A percentile compares a stretch with the other conserved stretches of the same genome.
These are phyloP conservation scores for Portunus trituberculatus DNA, from an alignment of 1,140 invertebrate species.

Conservation along the genomic window DNA sequence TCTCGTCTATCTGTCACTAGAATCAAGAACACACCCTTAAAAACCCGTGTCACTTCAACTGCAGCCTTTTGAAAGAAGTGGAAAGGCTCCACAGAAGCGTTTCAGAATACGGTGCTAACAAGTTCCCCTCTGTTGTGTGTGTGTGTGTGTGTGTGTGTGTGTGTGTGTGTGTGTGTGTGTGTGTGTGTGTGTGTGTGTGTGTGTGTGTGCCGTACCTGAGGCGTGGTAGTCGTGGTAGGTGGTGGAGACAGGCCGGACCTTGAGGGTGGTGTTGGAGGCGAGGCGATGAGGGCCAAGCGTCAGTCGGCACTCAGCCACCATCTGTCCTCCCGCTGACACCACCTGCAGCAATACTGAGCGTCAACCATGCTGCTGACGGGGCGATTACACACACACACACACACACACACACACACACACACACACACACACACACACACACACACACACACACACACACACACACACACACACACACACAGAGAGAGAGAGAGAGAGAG, in stretches of 20 bases:
- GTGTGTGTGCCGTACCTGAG: neutral
- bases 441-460: too few species aligned
- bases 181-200: neutral
- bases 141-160: neutral
- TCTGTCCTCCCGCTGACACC: neutral
- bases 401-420: neutral
- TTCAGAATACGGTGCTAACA: too few species aligned
- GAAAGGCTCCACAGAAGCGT: too few species aligned
- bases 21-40: too few species aligned
- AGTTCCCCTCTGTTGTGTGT: too few species aligned
- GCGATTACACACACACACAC: neutral
- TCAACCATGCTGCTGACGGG: neutral
- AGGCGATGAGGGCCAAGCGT: constrained; percentile 34
- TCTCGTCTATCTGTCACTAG: too few species aligned
- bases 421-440: too few species aligned
- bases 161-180: neutral
- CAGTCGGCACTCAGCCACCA: constrained; percentile 45
- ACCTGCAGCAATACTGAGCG: constrained; percentile 19
- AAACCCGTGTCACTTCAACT: too few species aligned
- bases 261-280: constrained; percentile 40
- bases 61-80: too few species aligned
- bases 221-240: constrained; percentile 46
- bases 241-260: neutral
- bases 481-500: too few species aligned
- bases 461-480: too few species aligned